A percentile compares a stretch with the other conserved stretches of the same genome.
Conservation (phyloP, 2,888 invertebrate species). For the Pammene aurita region DNA sequence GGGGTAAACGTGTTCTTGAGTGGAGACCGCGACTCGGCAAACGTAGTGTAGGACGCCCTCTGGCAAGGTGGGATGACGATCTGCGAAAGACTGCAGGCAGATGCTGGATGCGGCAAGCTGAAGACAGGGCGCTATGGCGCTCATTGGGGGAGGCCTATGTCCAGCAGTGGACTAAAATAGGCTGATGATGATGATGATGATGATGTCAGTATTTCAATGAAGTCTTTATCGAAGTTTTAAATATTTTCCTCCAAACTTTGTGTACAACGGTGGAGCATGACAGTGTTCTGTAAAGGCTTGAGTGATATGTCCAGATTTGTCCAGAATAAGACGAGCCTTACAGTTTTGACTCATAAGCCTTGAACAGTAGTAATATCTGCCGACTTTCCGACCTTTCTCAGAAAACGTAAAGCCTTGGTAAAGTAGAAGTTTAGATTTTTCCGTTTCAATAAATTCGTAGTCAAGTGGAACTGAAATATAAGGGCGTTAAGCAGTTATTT, state of each 20-base stretch:
- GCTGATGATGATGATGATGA: no score
- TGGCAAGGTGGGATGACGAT: no score
- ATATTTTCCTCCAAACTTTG: background rate
- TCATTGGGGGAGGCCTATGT: no score
- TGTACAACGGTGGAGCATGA: background rate
- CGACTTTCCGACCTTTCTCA: slow-evolving; percentile 40
- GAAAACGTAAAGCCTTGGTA: slow-evolving; percentile 47
- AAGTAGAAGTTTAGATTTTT: slow-evolving; percentile 38
- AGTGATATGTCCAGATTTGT: background rate
- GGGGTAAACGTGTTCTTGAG: no score
- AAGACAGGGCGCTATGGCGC: no score
- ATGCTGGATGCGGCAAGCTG: no score
- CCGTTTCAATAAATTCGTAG: background rate
- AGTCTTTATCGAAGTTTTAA: background rate
- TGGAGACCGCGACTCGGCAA: no score
- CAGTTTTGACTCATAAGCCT: background rate
- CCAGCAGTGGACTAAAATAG: no score
- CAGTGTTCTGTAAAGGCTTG: background rate
- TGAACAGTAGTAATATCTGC: slow-evolving; percentile 44
- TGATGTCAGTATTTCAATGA: no score
- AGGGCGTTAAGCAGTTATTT: background rate
- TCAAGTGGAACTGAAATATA: background rate
- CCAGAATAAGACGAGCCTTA: background rate
- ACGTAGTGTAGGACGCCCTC: no score
- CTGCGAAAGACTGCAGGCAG: no score